These are phyloP conservation scores for Acleris cristana DNA, from an alignment of 2,888 invertebrate species.

Conservation along the genomic window DNA sequence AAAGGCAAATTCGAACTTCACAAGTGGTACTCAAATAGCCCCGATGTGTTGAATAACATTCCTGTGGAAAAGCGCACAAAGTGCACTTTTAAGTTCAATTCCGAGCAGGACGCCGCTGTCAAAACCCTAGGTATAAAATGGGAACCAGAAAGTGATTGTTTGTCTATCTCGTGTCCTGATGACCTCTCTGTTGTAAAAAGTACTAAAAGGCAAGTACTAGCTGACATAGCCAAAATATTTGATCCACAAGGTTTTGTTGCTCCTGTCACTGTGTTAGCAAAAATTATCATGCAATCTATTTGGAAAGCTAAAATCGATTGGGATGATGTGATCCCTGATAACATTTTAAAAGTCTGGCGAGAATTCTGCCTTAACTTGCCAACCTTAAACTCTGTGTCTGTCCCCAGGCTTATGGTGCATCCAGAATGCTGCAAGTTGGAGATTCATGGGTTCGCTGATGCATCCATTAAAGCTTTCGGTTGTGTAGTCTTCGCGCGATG, in stretches of 20 bases:
- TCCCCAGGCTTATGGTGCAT: background rate
- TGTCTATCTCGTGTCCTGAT: too few species aligned
- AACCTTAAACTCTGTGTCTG: background rate
- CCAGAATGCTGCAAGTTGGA: background rate
- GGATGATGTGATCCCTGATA: background rate
- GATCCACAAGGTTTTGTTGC: too few species aligned
- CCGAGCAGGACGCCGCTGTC: background rate
- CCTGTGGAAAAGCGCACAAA: conserved; percentile 1
- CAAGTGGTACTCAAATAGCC: conserved; percentile 6
- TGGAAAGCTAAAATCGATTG: conserved; percentile 2
- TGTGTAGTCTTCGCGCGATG: conserved; percentile 3
- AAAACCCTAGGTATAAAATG: too few species aligned
- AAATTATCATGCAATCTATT: background rate
- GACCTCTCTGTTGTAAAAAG: background rate
- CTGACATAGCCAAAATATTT: conserved; percentile 1
- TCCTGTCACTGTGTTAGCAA: background rate
- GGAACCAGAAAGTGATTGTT: background rate
- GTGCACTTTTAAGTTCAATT: background rate
- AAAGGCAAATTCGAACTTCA: conserved; percentile 3
- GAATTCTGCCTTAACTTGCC: background rate
- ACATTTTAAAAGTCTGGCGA: background rate
- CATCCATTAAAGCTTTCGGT: background rate
- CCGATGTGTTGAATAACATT: background rate
- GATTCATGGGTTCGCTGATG: conserved; percentile 1
- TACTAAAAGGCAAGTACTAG: background rate